Evolutionary conservation across 2,113 vertebrate species (phyloP), one percentile per base, ranked within the genome.

Genomic region (Corythornis cristatus): DNA sequence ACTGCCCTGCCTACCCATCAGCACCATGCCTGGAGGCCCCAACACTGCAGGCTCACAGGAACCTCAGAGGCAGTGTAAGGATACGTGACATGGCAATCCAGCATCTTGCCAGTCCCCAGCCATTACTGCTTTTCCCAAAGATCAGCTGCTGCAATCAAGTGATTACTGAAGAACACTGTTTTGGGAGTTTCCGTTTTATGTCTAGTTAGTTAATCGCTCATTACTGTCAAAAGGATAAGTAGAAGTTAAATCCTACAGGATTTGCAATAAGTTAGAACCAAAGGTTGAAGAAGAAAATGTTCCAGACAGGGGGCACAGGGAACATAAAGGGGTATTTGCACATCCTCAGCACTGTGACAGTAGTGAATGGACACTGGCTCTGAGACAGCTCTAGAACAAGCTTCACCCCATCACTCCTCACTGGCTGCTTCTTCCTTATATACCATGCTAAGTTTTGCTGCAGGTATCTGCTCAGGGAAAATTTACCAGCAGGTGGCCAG

Each of bases 181-280:
- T 53, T 14, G 7, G n/a, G 45, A 22, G 22, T 95, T 96, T 28
- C 89, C 72, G 58, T 96, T 97, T 97, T 96, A 94, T 95, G 80
- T 95, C 94, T 91, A 90, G 74, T 97, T 93, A 93, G 93, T 95
- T 96, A 97, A 97, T 95, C 95, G 95, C 73, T 95, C 94, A 96
- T 96, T 97, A 97, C 93, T 97, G 95, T 97, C 96, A 94, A 94
- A 94, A 93, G 95, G 90, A 96, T 96, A 79, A 80, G 96, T 66
- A 42, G 83, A 92, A 94, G 90, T 96, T 90, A 95, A 97, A 96
- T 83, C 92, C 90, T 83, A 81, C 64, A 88, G 86, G 90, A 96
- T 93, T 97, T 96, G 94, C 15, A n/a, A 60, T 78, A 68, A 78
- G 76, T 86, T 91, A 83, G 53, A 84, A 64, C 51, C 66, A 65